Conservation (phyloP, 2,113 vertebrate genomes). For the Scartelaos histophorus region DNA sequence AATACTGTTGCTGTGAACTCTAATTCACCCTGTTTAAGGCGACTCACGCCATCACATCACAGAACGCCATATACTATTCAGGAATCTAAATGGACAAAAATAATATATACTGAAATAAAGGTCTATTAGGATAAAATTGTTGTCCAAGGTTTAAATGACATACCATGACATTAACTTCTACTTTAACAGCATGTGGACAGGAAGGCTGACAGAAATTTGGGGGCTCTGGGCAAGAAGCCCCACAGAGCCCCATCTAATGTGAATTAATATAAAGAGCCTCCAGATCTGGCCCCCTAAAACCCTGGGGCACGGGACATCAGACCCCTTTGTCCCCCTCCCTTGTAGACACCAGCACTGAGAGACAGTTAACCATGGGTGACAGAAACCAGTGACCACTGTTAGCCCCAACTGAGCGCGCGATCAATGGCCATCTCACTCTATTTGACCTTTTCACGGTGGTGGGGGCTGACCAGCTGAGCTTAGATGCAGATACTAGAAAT, state of each 20-base stretch:
- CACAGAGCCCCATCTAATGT: too few species aligned
- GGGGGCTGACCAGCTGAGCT: constrained; percentile 20
- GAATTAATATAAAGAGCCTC: too few species aligned
- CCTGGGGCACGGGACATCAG: too few species aligned
- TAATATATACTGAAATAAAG: too few species aligned
- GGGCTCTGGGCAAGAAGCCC: too few species aligned
- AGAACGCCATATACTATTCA: neutral
- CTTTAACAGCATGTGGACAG: too few species aligned
- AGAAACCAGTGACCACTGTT: constrained; percentile 41
- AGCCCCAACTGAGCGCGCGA: constrained; percentile 23
- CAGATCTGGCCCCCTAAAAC: too few species aligned
- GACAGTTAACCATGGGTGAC: constrained; percentile 37
- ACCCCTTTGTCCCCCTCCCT: too few species aligned
- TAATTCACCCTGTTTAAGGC: constrained; percentile 39
- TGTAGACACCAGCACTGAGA: neutral
- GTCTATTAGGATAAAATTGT: too few species aligned
- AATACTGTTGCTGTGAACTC: constrained; percentile 44
- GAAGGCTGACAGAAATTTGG: too few species aligned
- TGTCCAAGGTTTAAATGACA: too few species aligned
- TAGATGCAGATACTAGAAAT: neutral
- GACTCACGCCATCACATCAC: constrained; percentile 10
- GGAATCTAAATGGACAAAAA: neutral
- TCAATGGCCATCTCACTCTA: constrained; percentile 46
- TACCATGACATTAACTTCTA: too few species aligned
- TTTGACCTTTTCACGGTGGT: constrained; percentile 41